These are phyloP conservation scores for Mustela nigripes DNA, from an alignment of 2,113 vertebrate species.

Conservation along the genomic window DNA sequence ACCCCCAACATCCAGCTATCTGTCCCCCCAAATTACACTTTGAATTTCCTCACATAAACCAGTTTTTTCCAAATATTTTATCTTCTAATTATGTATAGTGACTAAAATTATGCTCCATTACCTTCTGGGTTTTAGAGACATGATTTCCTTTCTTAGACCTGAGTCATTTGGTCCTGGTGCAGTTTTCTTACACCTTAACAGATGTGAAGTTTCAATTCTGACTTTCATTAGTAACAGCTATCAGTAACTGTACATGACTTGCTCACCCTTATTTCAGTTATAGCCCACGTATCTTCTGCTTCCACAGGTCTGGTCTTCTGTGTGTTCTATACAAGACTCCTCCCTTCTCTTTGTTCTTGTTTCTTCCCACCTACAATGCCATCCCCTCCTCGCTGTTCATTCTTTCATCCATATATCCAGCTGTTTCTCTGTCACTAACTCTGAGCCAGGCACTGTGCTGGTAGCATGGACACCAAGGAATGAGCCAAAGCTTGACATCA, in stretches of 20 bases:
- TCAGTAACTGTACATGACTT: neutral
- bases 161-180: neutral
- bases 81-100: neutral
- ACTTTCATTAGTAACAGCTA: neutral
- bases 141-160: conserved; percentile 48
- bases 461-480: neutral
- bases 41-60: neutral
- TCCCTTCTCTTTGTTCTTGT: neutral
- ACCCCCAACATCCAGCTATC: neutral
- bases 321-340: neutral
- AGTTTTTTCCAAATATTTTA: conserved; percentile 26
- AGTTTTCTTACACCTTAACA: neutral
- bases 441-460: neutral
- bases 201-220: conserved; percentile 43
- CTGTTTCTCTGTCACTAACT: neutral
- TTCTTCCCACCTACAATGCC: neutral
- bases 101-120: conserved; percentile 20
- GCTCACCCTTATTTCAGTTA: rapidly evolving
- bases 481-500: neutral
- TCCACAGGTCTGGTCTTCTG: neutral
- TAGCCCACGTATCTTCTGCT: rapidly evolving
- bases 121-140: neutral
- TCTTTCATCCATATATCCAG: neutral
- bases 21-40: neutral
- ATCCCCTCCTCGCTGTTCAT: rapidly evolving